Base-by-base conservation (phyloP, 2,888 invertebrate genomes). In the Clusia tigrina region DNA sequence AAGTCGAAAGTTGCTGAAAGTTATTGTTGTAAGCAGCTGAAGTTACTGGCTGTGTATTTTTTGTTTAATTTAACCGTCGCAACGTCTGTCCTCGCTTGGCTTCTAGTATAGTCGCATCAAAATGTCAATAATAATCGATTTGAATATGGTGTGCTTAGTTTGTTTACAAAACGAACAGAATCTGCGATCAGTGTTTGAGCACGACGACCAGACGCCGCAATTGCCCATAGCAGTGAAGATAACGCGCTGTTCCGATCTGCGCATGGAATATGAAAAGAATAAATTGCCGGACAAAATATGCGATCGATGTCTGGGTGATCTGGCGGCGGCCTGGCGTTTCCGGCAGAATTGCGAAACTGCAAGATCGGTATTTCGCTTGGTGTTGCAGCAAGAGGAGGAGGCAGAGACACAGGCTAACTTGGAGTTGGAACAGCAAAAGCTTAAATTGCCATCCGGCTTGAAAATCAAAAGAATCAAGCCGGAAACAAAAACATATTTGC, bases 281-380 rank as follows among this genome's bases (percentile, higher is more conserved):
- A 72, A 76, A 24, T 55, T 79, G 10, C 84, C 84, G 0, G 77
- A 81, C 46, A 81, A 81, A 64, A 84, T 84, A 48, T 84, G 84
- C 56, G 51, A 60, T 1, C 67, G 69, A 9, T 84, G 84, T 37
- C 61, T 79, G 3, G 64, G 70, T 1, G 84, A 84, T 63, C 67
- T 84, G 1, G 73, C 74, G 54, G 71, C 78, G 1, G 79, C 83
- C 2, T 83, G 78, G 68, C 75, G 78, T 23, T 84, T 84, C 64
- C 78, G 78, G 1, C 77, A 76, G 38, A 83, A 81, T 58, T 83
- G 83, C 51, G 74, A 79, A 42, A 74, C 77, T n/a, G 80, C 83
- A 0, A 75, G 76, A 42, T 74, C 80, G 2, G 74, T 84, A 2
- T 78, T 83, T 22, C 76, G 67, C 56, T 71, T 74, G 17, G 73